Percentiles rank a stretch among this genome's conserved stretches.
Conservation (phyloP, 2,113 vertebrate species). For the Lagopus leucura region DNA sequence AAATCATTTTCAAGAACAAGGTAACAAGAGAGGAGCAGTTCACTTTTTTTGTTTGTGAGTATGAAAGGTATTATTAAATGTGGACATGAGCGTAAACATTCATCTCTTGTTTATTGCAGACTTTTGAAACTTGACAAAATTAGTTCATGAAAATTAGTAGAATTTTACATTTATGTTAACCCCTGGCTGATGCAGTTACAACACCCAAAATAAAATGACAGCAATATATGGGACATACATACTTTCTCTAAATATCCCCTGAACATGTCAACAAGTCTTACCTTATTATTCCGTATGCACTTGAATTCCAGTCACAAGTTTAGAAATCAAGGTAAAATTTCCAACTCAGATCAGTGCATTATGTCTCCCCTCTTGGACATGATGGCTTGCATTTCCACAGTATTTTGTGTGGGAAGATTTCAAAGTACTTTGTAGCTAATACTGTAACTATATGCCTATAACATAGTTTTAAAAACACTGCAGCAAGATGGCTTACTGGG, state of each 20-base stretch:
- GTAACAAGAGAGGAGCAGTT: not conserved
- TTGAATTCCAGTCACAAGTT: slow-evolving; percentile 27
- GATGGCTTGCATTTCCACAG: not conserved
- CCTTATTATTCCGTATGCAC: not conserved
- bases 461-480: not conserved
- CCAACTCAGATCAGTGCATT: slow-evolving; percentile 3
- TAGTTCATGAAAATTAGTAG: not conserved
- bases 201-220: not conserved
- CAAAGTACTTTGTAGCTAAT: not conserved
- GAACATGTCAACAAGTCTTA: not conserved
- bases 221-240: not conserved
- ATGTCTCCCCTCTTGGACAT: not conserved
- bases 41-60: not conserved
- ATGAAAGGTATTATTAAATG: not conserved
- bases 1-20: not conserved
- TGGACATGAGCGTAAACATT: not conserved
- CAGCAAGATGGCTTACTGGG: not conserved
- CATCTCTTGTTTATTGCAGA: not conserved
- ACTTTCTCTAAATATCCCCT: not conserved
- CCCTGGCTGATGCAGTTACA: not conserved
- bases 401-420: not conserved
- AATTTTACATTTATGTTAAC: not conserved
- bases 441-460: not conserved
- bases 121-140: not conserved
- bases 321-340: slow-evolving; percentile 28